These are phyloP conservation scores for Mastacembelus armatus DNA, from an alignment of 2,797 vertebrate species.

Conservation along the genomic window DNA sequence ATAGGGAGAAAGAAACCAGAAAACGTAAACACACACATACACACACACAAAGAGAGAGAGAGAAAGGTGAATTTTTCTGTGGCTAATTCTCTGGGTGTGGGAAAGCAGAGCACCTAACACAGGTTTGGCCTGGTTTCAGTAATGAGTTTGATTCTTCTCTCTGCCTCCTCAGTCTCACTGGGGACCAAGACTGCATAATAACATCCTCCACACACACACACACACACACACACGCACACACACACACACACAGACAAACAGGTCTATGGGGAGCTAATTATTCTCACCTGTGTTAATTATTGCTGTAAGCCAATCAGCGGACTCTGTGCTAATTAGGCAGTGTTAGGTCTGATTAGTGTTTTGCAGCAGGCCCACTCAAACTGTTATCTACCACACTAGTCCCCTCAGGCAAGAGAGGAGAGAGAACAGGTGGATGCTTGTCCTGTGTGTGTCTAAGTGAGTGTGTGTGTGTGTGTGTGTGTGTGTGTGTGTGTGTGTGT, in stretches of 20 bases:
- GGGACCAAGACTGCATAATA: conserved; percentile 91
- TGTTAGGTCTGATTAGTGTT: conserved; percentile 90
- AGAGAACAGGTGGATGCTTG: conserved; percentile 85
- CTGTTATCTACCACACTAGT: conserved; percentile 90
- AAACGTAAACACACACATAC: conserved; percentile 8
- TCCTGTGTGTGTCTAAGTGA: conserved; percentile 52
- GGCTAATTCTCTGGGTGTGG: conserved; percentile 81
- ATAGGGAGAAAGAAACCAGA: neutral
- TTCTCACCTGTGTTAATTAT: conserved; percentile 99
- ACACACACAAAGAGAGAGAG: conserved; percentile 6
- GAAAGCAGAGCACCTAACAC: conserved; percentile 85
- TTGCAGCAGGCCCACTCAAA: conserved; percentile 94
- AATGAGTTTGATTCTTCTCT: conserved; percentile 93
- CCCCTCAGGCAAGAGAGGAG: conserved; percentile 86
- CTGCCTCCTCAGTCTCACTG: conserved; percentile 86
- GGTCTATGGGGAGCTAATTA: conserved; percentile 98
- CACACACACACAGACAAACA: conserved; percentile 80
- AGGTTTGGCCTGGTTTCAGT: conserved; percentile 89
- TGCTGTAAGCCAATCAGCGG: conserved; percentile 98
- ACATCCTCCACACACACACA: conserved; percentile 83
- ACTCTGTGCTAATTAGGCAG: conserved; percentile 96
- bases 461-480: conserved; percentile 33
- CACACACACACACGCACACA: conserved; percentile 31
- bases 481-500: neutral
- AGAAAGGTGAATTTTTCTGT: conserved; percentile 63